Percentiles rank a stretch among this genome's conserved stretches.
Evolutionary conservation across 2,113 vertebrate species (phyloP).

Genomic region (Rhea pennata): DNA sequence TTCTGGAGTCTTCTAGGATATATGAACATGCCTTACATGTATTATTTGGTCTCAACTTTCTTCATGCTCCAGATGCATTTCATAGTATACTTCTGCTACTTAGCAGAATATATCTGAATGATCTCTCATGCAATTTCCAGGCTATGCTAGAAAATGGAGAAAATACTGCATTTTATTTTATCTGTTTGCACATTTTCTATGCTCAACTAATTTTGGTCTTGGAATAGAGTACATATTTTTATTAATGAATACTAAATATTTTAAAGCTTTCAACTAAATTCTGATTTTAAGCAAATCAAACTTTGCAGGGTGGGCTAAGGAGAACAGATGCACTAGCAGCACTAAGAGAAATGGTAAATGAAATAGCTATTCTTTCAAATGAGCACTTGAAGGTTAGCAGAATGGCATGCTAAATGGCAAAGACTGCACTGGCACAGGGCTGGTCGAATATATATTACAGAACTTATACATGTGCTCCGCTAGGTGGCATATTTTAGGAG

Average conservation of each 20-base stretch:
- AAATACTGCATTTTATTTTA: not conserved
- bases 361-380: not conserved
- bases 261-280: not conserved
- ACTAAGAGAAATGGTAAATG: not conserved
- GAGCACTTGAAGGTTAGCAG: not conserved
- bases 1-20: not conserved
- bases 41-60: not conserved
- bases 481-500: slow-evolving; percentile 62
- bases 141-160: not conserved
- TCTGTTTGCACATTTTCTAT: not conserved
- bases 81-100: not conserved
- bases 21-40: not conserved
- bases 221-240: not conserved
- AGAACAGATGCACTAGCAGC: not conserved
- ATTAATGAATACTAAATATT: not conserved
- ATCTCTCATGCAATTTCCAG: not conserved
- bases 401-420: not conserved
- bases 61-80: not conserved
- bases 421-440: not conserved
- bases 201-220: not conserved
- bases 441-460: not conserved
- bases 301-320: not conserved
- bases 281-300: not conserved
- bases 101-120: not conserved
- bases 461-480: slow-evolving; percentile 17